Conservation (phyloP, 1,140 invertebrate genomes). For the Aporrectodea caliginosa region DNA sequence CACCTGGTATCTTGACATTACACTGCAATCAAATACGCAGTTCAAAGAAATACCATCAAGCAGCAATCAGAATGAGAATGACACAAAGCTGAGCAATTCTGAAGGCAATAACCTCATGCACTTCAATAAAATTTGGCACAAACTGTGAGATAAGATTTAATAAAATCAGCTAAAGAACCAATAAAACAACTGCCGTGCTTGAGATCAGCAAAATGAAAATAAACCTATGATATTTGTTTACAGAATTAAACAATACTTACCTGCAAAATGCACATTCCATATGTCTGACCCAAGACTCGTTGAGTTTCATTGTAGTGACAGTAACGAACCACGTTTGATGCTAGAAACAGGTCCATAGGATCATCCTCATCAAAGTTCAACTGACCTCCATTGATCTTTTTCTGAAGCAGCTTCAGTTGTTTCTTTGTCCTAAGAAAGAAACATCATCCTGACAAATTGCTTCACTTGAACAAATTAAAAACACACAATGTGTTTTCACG, state of each 20-base stretch:
- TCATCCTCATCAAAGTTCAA: conserved; percentile 91
- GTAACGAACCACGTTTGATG: conserved; percentile 93
- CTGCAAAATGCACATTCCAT: conserved; percentile 93
- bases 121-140: too few relatives aligned
- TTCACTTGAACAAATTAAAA: not conserved
- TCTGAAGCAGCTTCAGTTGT: conserved; percentile 77
- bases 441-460: not conserved
- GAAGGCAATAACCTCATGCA: too few relatives aligned
- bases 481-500: not conserved
- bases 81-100: too few relatives aligned
- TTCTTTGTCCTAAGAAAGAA: conserved; percentile 63
- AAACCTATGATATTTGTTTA: too few relatives aligned
- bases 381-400: conserved; percentile 84
- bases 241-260: conserved; percentile 55
- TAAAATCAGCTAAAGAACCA: too few relatives aligned
- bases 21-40: conserved; percentile 15
- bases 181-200: too few relatives aligned
- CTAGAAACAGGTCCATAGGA: conserved; percentile 92
- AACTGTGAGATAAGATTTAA: too few relatives aligned
- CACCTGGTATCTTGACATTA: not conserved
- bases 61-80: too few relatives aligned
- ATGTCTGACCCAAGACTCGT: conserved; percentile 95
- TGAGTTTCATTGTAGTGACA: conserved; percentile 97
- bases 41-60: not conserved
- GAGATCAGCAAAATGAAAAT: too few relatives aligned